Evolutionary conservation across 2,888 invertebrate genomes (phyloP), one percentile per base, ranked within the genome.

Genomic region (Pedicia rivosa): DNA sequence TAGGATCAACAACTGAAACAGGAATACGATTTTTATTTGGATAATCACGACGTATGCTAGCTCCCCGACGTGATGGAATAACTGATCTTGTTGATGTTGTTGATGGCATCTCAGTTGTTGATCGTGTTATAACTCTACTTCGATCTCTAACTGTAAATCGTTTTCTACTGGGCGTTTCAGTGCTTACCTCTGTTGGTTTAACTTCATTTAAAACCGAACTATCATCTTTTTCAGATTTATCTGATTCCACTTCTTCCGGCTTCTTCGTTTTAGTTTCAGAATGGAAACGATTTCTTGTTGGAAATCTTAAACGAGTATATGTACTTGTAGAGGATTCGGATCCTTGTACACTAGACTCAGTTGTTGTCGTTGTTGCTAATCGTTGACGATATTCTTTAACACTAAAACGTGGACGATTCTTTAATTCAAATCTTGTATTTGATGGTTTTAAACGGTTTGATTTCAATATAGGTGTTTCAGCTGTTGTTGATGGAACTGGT

Each of bases 361-460:
- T 40, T 13, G 64, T 63, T 15, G 63, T 61, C 35, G 60, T 61
- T 6, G 70, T 66, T 1, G 71, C 66, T 35, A 78, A 54, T 41
- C 77, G 63, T 46, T 68, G 77, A 50, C 74, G 72, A 52, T 80
- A 80, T 44, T 81, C 80, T 55, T 80, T 80, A 4, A 81, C 73
- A 50, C 79, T 82, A 53, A 81, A 81, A 44, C 75, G 64, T 2
- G 80, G 80, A 36, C 81, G 62, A 35, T 74, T 74, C 26, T 66
- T 68, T 2, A 58, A 47, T 38, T 70, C 62, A 42, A 65, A 71
- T n/a, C n/a, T n/a, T 53, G 71, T 75, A 46, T 62, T 67, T 16
- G 28, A 14, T 4, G 41, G 41, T 19, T 30, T 20, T 25, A 39
- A 14, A 8, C 37, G 38, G 9, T 31, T 36, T 4, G 39, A 12